Evolutionary conservation across 2,797 vertebrate genomes (phyloP).

Genomic region (Lindbergichthys nudifrons): DNA sequence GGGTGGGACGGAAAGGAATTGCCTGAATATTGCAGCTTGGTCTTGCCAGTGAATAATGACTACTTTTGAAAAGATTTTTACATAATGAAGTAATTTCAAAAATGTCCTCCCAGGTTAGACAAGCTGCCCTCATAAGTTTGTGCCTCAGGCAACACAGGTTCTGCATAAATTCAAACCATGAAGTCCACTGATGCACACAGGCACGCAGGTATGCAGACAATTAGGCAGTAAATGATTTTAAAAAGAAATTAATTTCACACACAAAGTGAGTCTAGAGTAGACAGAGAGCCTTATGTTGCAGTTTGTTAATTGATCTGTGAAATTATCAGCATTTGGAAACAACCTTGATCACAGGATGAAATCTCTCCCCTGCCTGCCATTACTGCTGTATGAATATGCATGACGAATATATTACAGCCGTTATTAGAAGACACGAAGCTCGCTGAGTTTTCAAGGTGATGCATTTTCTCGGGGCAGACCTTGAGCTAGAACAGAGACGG

Average conservation of each 20-base stretch:
- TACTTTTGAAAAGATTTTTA: not conserved
- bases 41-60: not conserved
- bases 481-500: not conserved
- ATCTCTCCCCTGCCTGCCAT: constrained; percentile 41
- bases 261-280: not conserved
- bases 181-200: not conserved
- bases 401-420: constrained; percentile 29
- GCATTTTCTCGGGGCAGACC: not conserved
- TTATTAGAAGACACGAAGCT: constrained; percentile 1
- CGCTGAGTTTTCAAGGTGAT: constrained; percentile 27
- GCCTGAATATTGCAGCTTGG: not conserved
- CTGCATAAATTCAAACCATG: not conserved
- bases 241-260: constrained; percentile 13
- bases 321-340: constrained; percentile 33
- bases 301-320: constrained; percentile 35
- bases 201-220: not conserved
- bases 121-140: not conserved
- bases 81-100: constrained; percentile 2
- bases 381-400: constrained; percentile 52
- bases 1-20: not conserved
- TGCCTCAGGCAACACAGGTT: not conserved
- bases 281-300: not conserved
- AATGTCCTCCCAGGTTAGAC: not conserved
- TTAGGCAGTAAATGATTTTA: not conserved
- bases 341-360: constrained; percentile 51